Percentiles rank a stretch among this genome's conserved stretches.
phyloP scores from a whole-genome alignment of 2,113 vertebrate species.

The Colinus virginianus region DNA sequence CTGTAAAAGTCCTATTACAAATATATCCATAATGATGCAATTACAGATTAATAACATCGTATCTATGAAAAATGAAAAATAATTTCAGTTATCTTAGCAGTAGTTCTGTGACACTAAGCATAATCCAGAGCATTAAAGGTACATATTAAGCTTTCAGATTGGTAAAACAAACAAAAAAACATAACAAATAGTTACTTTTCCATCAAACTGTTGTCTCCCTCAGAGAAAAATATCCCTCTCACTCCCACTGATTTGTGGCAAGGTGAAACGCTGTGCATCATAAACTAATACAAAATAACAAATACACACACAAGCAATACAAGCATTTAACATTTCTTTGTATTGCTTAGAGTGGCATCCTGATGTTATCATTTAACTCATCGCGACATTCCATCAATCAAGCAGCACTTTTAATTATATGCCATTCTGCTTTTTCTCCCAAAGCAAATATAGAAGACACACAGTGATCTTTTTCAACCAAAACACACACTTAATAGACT shows the following conservation, averaged over 20 bases:
- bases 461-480: background rate
- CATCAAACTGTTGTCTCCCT: background rate
- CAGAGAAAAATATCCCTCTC: background rate
- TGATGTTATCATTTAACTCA: conserved; percentile 30
- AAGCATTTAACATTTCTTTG: background rate
- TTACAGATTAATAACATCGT: background rate
- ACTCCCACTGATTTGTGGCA: background rate
- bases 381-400: conserved; percentile 50
- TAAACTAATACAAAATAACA: background rate
- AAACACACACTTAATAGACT: conserved; percentile 34
- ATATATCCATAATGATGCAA: background rate
- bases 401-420: conserved; percentile 50
- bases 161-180: background rate
- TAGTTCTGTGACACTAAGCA: background rate
- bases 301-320: background rate
- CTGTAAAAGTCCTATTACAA: background rate
- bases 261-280: background rate
- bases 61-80: background rate
- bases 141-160: background rate
- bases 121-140: background rate
- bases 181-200: background rate
- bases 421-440: background rate
- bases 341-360: background rate
- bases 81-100: background rate
- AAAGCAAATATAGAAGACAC: background rate